Evolutionary conservation across 2,797 vertebrate species (phyloP).

Genomic region (Etheostoma perlongum): DNA sequence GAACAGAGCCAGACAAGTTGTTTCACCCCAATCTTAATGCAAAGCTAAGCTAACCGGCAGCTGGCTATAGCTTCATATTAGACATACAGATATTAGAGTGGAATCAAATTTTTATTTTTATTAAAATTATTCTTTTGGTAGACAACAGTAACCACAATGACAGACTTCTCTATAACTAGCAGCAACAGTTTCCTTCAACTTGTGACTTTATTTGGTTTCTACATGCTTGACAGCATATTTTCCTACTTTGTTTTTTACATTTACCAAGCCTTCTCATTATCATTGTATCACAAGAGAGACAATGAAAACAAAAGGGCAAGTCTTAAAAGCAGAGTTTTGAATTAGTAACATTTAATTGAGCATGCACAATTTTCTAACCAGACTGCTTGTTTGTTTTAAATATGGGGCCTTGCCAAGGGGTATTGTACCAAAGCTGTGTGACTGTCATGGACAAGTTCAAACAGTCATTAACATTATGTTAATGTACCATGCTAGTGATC

Average conservation of each 20-base stretch:
- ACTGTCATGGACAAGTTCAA: slow-evolving; percentile 59
- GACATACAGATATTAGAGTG: neutral
- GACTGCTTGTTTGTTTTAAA: slow-evolving; percentile 63
- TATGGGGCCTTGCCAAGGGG: slow-evolving; percentile 21
- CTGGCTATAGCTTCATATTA: neutral
- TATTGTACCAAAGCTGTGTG: slow-evolving; percentile 43
- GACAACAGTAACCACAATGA: neutral
- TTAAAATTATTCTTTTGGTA: slow-evolving; percentile 13
- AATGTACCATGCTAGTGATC: slow-evolving; percentile 62
- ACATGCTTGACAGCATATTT: slow-evolving; percentile 19
- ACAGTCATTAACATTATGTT: slow-evolving; percentile 61
- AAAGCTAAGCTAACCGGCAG: neutral
- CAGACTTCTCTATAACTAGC: slow-evolving; percentile 10
- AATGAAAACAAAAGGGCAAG: slow-evolving; percentile 56
- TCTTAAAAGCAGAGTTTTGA: slow-evolving; percentile 45
- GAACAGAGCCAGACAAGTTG: neutral
- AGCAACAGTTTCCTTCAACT: slow-evolving; percentile 16
- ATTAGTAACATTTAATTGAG: slow-evolving; percentile 63
- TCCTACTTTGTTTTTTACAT: slow-evolving; percentile 4
- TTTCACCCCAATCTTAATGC: neutral
- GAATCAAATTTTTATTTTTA: neutral
- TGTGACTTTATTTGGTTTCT: slow-evolving; percentile 16
- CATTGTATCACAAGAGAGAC: slow-evolving; percentile 45
- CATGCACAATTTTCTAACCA: slow-evolving; percentile 39
- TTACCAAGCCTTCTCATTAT: slow-evolving; percentile 31